phyloP scores from a whole-genome alignment of 2,113 vertebrate genomes.

The Rafetus swinhoei region DNA sequence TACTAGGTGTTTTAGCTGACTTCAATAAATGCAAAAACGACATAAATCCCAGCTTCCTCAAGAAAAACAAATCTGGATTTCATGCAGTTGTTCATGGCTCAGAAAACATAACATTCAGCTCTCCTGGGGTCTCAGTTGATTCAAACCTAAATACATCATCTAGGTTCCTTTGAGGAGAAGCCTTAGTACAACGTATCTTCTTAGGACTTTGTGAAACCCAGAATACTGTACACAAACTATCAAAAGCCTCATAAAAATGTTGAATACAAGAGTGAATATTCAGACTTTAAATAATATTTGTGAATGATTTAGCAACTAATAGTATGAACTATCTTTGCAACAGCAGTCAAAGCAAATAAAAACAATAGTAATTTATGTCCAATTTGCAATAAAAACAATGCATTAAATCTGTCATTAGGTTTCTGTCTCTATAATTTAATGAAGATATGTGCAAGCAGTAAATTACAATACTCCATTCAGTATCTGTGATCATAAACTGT shows the following conservation, averaged over 20 bases:
- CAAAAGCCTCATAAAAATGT: slow-evolving; percentile 32
- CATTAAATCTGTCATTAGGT: slow-evolving; percentile 40
- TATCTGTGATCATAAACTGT: slow-evolving; percentile 20
- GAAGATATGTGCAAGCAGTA: slow-evolving; percentile 30
- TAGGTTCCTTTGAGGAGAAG: not conserved
- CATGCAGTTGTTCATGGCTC: not conserved
- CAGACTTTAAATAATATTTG: not conserved
- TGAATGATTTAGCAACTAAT: not conserved
- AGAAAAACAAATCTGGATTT: not conserved
- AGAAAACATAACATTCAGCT: not conserved
- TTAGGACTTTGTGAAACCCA: not conserved
- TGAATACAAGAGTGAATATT: not conserved
- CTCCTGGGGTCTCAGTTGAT: not conserved
- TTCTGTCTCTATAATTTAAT: slow-evolving; percentile 49
- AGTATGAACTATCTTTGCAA: slow-evolving; percentile 9
- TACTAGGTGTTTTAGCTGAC: not conserved
- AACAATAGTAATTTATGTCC: not conserved
- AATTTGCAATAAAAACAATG: slow-evolving; percentile 36
- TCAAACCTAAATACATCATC: not conserved
- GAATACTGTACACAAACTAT: not conserved
- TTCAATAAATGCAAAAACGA: not conserved
- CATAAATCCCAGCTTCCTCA: not conserved
- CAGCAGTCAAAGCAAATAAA: slow-evolving; percentile 45
- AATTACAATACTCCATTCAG: slow-evolving; percentile 16
- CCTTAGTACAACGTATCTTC: not conserved